Percentiles rank a stretch among this genome's conserved stretches.
phyloP scores from a whole-genome alignment of 1,140 invertebrate genomes.

The Apis dorsata region DNA sequence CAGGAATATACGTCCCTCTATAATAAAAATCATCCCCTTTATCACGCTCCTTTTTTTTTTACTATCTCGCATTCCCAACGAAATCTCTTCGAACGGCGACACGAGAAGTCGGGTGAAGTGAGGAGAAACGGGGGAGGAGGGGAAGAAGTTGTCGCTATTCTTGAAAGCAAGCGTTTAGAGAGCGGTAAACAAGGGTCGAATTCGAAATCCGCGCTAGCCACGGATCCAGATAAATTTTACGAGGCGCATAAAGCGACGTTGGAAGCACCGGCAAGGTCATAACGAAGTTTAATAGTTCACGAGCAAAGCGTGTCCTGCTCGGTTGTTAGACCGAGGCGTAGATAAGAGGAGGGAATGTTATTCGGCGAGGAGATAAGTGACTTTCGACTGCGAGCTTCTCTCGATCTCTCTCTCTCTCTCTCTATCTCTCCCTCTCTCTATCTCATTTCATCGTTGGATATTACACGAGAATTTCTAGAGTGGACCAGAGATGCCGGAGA shows the following conservation, averaged over 20 bases:
- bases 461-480: background rate
- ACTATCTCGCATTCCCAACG: too few relatives aligned
- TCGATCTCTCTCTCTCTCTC: background rate
- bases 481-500: background rate
- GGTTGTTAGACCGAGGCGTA: slow-evolving; percentile 20
- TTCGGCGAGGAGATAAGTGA: slow-evolving; percentile 48
- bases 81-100: too few relatives aligned
- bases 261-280: slow-evolving; percentile 16
- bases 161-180: background rate
- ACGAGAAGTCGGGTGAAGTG: background rate
- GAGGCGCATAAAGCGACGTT: slow-evolving; percentile 25
- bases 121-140: background rate
- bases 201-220: background rate
- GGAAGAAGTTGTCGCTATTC: background rate
- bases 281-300: slow-evolving; percentile 58
- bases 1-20: too few relatives aligned
- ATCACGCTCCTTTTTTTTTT: background rate
- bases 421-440: background rate
- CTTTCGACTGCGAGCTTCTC: slow-evolving; percentile 40
- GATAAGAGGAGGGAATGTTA: slow-evolving; percentile 47
- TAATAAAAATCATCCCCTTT: background rate
- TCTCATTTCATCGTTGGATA: too few relatives aligned
- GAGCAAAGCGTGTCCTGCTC: slow-evolving; percentile 19
- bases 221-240: slow-evolving; percentile 51
- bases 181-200: slow-evolving; percentile 47